A percentile compares a stretch with the other conserved stretches of the same genome.
These are phyloP conservation scores for Onychostruthus taczanowskii DNA, from an alignment of 2,113 vertebrate genomes.

Conservation along the genomic window DNA sequence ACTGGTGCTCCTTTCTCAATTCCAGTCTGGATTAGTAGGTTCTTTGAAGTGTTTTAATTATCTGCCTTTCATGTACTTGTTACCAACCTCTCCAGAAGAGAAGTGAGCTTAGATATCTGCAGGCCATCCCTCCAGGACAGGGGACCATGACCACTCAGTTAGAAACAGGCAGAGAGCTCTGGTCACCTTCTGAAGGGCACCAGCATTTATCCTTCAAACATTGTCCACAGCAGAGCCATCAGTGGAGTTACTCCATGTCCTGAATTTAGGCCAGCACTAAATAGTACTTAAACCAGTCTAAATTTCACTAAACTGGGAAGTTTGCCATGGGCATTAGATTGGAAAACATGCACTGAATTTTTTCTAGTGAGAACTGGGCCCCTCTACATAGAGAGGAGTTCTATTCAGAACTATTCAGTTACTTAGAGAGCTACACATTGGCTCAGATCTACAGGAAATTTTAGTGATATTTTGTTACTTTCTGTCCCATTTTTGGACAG, in stretches of 20 bases:
- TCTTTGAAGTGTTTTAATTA: background rate
- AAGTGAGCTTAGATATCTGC: background rate
- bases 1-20: background rate
- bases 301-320: background rate
- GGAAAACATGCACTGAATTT: background rate
- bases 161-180: background rate
- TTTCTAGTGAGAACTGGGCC: background rate
- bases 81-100: background rate
- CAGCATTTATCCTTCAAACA: background rate
- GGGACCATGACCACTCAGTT: too few relatives aligned
- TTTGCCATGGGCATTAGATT: background rate
- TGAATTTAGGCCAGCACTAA: background rate
- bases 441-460: background rate
- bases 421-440: accelerated
- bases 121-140: background rate
- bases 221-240: background rate
- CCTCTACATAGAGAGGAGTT: background rate
- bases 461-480: background rate
- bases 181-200: background rate
- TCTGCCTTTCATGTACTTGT: background rate
- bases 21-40: background rate
- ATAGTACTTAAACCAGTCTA: background rate
- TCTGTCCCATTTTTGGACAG: background rate
- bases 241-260: accelerated
- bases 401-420: background rate